Conservation (phyloP, 2,797 vertebrate genomes). For the Rhinophrynus dorsalis region DNA sequence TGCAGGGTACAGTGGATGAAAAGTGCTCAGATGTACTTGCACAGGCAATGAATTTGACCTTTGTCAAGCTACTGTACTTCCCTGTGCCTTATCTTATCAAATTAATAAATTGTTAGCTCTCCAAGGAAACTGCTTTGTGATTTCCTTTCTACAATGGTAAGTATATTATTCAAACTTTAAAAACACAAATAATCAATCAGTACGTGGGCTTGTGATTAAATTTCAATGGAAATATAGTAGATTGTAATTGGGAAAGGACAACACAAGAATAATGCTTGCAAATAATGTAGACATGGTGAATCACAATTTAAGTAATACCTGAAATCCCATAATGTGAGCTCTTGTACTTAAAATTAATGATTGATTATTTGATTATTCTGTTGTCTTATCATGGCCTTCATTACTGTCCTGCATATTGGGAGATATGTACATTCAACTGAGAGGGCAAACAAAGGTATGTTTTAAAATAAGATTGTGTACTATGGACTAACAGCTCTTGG, state of each 20-base stretch:
- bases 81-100: slow-evolving; percentile 47
- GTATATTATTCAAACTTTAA: slow-evolving; percentile 28
- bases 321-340: background rate
- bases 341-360: background rate
- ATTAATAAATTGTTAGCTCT: slow-evolving; percentile 49
- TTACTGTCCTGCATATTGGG: background rate
- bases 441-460: slow-evolving; percentile 5
- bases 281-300: background rate
- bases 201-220: background rate
- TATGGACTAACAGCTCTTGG: background rate
- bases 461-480: background rate
- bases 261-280: background rate
- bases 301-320: background rate
- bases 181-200: slow-evolving; percentile 25
- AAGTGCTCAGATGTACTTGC: slow-evolving; percentile 2
- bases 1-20: slow-evolving; percentile 10
- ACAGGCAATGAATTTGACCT: slow-evolving; percentile 37
- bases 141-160: slow-evolving; percentile 34
- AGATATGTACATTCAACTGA: background rate
- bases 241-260: background rate
- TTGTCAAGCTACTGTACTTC: slow-evolving; percentile 47
- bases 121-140: slow-evolving; percentile 48
- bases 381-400: background rate
- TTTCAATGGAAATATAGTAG: background rate
- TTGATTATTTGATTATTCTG: background rate